A percentile compares a stretch with the other conserved stretches of the same genome.
Conservation (phyloP, 2,888 invertebrate genomes). For the Trichopria drosophilae region DNA sequence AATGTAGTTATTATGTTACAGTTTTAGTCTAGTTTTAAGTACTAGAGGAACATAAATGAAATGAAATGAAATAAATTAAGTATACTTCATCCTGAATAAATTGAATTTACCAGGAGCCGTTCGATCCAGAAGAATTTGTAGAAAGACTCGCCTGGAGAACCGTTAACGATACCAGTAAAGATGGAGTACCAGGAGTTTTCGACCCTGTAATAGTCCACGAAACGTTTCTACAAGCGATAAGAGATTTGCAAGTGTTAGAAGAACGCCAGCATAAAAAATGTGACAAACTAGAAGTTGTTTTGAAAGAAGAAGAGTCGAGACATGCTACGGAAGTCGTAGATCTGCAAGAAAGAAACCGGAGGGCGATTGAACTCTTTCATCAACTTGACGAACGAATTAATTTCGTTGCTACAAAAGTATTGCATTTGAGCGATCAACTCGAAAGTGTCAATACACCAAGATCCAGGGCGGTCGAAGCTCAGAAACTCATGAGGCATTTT, state of each 20-base stretch:
- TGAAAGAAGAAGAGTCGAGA: conserved; percentile 83
- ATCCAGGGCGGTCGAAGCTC: conserved; percentile 91
- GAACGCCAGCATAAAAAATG: conserved; percentile 86
- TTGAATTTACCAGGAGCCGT: conserved; percentile 77
- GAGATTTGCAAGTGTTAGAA: conserved; percentile 75
- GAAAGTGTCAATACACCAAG: conserved; percentile 95
- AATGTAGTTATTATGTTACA: too few relatives aligned
- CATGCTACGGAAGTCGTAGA: conserved; percentile 80
- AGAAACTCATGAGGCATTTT: conserved; percentile 88
- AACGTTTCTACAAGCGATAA: conserved; percentile 91
- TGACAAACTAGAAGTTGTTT: conserved; percentile 76
- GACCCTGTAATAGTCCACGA: conserved; percentile 86
- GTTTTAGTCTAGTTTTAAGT: too few relatives aligned
- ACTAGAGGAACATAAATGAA: too few relatives aligned
- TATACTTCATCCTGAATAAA: background rate
- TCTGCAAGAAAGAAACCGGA: conserved; percentile 85
- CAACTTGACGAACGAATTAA: conserved; percentile 94
- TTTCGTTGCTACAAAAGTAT: conserved; percentile 94
- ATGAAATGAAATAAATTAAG: conserved; percentile 1
- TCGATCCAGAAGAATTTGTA: conserved; percentile 96
- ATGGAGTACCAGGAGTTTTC: conserved; percentile 72
- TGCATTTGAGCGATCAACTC: conserved; percentile 97
- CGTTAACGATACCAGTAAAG: conserved; percentile 71
- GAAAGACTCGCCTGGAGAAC: conserved; percentile 95
- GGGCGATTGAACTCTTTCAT: conserved; percentile 85